phyloP scores from a whole-genome alignment of 2,888 invertebrate genomes.

The Auanema freiburgensis region DNA sequence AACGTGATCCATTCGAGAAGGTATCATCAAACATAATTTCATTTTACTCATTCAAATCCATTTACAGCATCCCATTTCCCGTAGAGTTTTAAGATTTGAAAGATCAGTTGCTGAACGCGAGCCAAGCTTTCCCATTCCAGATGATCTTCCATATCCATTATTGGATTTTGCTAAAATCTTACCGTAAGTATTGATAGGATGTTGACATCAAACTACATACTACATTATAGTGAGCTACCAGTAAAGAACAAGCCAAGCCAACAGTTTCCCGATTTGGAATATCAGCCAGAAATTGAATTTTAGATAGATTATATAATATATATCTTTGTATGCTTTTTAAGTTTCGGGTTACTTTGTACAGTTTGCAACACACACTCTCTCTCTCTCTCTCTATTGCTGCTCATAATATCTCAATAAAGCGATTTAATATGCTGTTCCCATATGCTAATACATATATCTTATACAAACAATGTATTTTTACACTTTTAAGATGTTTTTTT shows the following conservation, averaged over 20 bases:
- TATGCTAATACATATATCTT: too few species aligned
- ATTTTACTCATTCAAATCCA: neutral
- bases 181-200: conserved; percentile 2
- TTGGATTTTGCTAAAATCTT: conserved; percentile 1
- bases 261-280: neutral
- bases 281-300: too few species aligned
- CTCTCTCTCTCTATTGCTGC: too few species aligned
- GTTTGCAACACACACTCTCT: too few species aligned
- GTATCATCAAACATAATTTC: neutral
- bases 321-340: too few species aligned
- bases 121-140: neutral
- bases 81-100: neutral
- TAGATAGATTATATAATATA: too few species aligned
- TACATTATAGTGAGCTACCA: conserved; percentile 1
- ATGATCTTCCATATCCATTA: conserved; percentile 2
- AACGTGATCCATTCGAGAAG: conserved; percentile 1
- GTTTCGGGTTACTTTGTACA: too few species aligned
- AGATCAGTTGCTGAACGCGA: neutral
- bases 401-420: too few species aligned
- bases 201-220: neutral
- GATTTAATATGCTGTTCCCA: too few species aligned
- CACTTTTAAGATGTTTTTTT: too few species aligned
- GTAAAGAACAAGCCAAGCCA: neutral
- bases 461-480: too few species aligned
- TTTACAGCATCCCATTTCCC: conserved; percentile 1